phyloP scores from a whole-genome alignment of 2,888 invertebrate genomes.

The Luperina nickerlii region DNA sequence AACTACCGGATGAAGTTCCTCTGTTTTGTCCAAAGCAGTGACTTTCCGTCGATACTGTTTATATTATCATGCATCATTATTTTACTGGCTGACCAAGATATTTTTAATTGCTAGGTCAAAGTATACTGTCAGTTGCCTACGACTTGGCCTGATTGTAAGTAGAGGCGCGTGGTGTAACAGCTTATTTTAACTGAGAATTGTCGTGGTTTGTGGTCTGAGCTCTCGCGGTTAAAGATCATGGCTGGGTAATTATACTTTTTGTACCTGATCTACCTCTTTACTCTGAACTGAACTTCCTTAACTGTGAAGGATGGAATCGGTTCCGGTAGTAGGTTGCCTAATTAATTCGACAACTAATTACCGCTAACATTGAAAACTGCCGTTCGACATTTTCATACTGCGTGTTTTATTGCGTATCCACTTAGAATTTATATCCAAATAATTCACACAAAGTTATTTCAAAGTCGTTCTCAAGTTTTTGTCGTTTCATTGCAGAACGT shows the following conservation, averaged over 20 bases:
- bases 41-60: constrained; percentile 34
- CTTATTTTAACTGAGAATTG: constrained; percentile 62
- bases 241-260: constrained; percentile 59
- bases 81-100: not conserved
- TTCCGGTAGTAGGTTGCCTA: constrained; percentile 73
- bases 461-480: constrained; percentile 66
- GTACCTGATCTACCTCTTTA: constrained; percentile 67
- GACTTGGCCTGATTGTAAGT: constrained; percentile 69
- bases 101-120: constrained; percentile 3
- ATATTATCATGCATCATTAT: not conserved
- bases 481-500: constrained; percentile 37
- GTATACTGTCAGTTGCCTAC: constrained; percentile 31
- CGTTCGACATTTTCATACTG: constrained; percentile 58
- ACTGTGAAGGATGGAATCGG: constrained; percentile 74
- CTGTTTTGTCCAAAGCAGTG: constrained; percentile 57
- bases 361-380: constrained; percentile 65
- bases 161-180: constrained; percentile 56
- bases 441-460: constrained; percentile 63
- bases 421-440: constrained; percentile 48
- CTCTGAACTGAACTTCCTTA: constrained; percentile 75
- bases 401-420: constrained; percentile 37
- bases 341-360: constrained; percentile 72
- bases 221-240: constrained; percentile 63
- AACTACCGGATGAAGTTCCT: constrained; percentile 70
- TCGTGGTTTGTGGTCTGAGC: constrained; percentile 60